phyloP scores from a whole-genome alignment of 2,888 invertebrate species.

The Notocelia uddmanniana region DNA sequence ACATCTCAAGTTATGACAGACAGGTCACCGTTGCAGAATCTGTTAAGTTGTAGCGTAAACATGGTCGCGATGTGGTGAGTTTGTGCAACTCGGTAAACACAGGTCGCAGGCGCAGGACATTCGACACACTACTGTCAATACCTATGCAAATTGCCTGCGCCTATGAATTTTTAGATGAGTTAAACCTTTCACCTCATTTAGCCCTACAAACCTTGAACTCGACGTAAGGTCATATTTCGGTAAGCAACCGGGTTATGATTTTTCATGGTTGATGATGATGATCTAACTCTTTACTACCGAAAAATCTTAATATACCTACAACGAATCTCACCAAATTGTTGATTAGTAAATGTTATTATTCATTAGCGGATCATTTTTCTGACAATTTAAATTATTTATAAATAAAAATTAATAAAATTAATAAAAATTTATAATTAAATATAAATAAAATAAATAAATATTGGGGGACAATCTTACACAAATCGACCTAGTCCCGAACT shows the following conservation, averaged over 20 bases:
- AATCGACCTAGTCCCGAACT: too few relatives aligned
- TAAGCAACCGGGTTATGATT: not conserved
- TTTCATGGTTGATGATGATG: not conserved
- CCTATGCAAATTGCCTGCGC: conserved; percentile 5
- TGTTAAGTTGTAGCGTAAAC: conserved; percentile 20
- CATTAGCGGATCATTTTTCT: too few relatives aligned
- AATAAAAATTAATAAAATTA: too few relatives aligned
- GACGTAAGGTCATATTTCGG: not conserved
- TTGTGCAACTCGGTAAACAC: conserved; percentile 26
- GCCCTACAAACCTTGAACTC: not conserved
- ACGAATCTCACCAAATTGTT: too few relatives aligned
- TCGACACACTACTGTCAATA: conserved; percentile 10
- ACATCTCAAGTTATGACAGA: conserved; percentile 8
- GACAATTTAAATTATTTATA: too few relatives aligned
- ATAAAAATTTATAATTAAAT: too few relatives aligned
- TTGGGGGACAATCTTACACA: too few relatives aligned
- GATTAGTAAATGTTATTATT: too few relatives aligned
- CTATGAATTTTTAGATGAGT: not conserved
- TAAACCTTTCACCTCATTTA: not conserved
- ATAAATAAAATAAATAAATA: too few relatives aligned
- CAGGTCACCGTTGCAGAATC: conserved; percentile 21
- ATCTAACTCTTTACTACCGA: too few relatives aligned
- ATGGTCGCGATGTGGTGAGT: not conserved
- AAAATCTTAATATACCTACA: too few relatives aligned
- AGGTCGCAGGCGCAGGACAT: conserved; percentile 14